Evolutionary conservation across 2,797 vertebrate species (phyloP), one percentile per base, ranked within the genome.

Genomic region (Meda fulgida): DNA sequence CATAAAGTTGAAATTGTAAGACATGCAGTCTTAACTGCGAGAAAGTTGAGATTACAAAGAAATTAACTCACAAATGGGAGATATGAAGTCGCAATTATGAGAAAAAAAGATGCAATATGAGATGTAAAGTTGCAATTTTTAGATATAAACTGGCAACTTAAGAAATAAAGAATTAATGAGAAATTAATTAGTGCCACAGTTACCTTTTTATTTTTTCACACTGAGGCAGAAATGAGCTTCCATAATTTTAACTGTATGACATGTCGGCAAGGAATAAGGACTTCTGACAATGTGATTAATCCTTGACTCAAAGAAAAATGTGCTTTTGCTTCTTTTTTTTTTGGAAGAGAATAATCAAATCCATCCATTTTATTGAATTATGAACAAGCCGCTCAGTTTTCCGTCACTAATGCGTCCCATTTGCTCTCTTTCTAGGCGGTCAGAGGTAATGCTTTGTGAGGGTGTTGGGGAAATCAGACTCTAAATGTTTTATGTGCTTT

Each of bases 241-340:
- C 48, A 23, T 75, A 53, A 26, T 81, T 91, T 87, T 87, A 83
- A 89, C 34, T 66, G 73, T 71, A 85, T 69, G 83, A 80, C 71
- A n/a, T 48, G 21, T 60, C 70, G n/a, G 77, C 80, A 48, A 85
- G 71, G 83, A 83, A 79, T 86, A 80, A 77, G 65, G 78, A 63
- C 63, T 84, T 80, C 83, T 88, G 88, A 86, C 87, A 84, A 71
- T 38, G 60, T 88, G 85, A 89, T 87, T 89, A 85, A 89, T 87
- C 80, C 73, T 53, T 66, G 16, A 38, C 55, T 88, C 29, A 48
- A 65, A 51, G 53, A 51, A 80, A 66, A 81, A 3, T 63, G 67
- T 76, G 13, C 72, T 79, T 65, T 40, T 82, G 60, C 55, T 34
- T 26, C 40, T 76, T 86, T 89, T 60, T 85, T 36, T 46, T 48